A percentile compares a stretch with the other conserved stretches of the same genome.
These are phyloP conservation scores for Pangasianodon hypophthalmus DNA, from an alignment of 2,113 vertebrate species.

Conservation along the genomic window DNA sequence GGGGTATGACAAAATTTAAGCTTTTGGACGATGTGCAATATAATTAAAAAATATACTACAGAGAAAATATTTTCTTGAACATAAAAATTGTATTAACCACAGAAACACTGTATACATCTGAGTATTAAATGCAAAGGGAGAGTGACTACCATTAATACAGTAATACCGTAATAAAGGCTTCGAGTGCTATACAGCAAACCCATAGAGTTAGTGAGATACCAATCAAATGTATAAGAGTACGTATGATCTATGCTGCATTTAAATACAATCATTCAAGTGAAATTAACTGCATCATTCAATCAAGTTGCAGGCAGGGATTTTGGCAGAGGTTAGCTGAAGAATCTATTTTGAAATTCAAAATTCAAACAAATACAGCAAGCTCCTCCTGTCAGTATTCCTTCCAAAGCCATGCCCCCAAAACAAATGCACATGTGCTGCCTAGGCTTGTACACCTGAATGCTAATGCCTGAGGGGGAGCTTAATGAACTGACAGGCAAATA, in stretches of 20 bases:
- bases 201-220: neutral
- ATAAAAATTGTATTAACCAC: neutral
- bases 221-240: neutral
- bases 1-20: too few species aligned
- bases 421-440: conserved; percentile 2
- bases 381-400: neutral
- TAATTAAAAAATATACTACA: neutral
- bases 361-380: neutral
- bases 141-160: neutral
- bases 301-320: neutral
- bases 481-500: conserved; percentile 1
- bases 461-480: neutral
- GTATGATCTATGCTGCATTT: neutral
- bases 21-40: neutral
- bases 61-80: neutral
- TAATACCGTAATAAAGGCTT: neutral
- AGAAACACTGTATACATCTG: neutral
- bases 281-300: neutral
- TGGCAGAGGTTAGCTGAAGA: neutral
- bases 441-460: neutral
- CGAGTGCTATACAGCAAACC: neutral
- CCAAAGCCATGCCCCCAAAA: neutral
- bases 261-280: neutral
- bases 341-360: conserved; percentile 16
- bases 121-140: neutral